Base-by-base conservation (phyloP, 2,888 invertebrate species). In the Aporophyla nigra region DNA sequence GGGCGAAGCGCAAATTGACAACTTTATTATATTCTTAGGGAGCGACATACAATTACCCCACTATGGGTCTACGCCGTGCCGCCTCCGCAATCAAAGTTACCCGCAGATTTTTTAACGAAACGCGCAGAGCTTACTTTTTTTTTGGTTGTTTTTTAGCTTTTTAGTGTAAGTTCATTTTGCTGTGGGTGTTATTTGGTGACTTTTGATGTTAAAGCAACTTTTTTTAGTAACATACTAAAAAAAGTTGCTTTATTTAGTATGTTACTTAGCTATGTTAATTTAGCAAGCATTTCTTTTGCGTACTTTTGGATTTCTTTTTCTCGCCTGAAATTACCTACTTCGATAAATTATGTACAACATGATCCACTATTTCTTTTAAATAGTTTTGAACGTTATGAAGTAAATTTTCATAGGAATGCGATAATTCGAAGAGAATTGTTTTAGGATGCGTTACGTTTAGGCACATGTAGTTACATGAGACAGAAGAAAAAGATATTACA, bases 21-120 rank as follows among this genome's bases (percentile, higher is more conserved):
- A 90, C 88, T 90, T 92, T 92, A 91, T 91, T 93, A 92, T 90
- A 91, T 91, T 89, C 89, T 80, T 82, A 79, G 88, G 83, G 86
- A 78, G 79, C 80, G 82, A 84, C 58, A 82, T 81, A 85, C 83
- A 86, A 88, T 88, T 88, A 88, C 86, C 76, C 76, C 65, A 59
- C 77, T 65, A 54, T 77, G 77, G 54, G 14, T 14, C 12, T 63
- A 85, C 80, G 76, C 70, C 80, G 73, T 67, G 59, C 63, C 79
- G 77, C 83, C 83, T 80, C 74, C 66, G 74, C 83, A 88, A 86
- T 87, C 88, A 88, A 86, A 90, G 77, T 85, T 81, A 54, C 67
- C 78, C 82, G 71, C 82, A 85, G 59, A 76, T 80, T 86, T 89
- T 87, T 83, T 84, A 71, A 85, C 74, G 76, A 82, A 82, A 80